Base-by-base conservation (phyloP, 2,113 vertebrate genomes). In the Lasiurus borealis region DNA sequence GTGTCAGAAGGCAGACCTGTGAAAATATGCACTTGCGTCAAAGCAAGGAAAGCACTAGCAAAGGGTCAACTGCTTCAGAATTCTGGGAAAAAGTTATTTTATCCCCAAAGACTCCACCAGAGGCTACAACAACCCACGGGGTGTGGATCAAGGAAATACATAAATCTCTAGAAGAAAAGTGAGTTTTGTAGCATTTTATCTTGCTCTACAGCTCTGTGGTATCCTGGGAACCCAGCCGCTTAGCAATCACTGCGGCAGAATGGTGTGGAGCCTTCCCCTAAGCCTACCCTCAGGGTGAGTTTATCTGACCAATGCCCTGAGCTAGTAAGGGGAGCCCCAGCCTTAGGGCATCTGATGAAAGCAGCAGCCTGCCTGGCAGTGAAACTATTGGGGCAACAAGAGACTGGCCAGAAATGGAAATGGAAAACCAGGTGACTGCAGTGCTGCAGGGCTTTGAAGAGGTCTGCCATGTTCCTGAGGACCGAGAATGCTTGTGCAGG, bases 311-410 rank as follows among this genome's bases (percentile, higher is more conserved):
- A 18, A n/a, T 13, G 29, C 31, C 10, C n/a, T 31, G 1, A 48
- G 12, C 87, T 73, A 40, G 31, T 12, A 10, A 21, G 16, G 21
- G 59, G 50, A 57, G 40, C 36, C 46, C 69, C 19, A 0, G 1
- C 8, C 29, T 21, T 2, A 5, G 18, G 23, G 40, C n/a, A 21
- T 3, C 0, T 78, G 52, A 71, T 29, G 12, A 21, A 48, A 36
- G 15, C 15, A 36, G 57, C n/a, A 29, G 34, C n/a, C 78, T 15
- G 2, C 7, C n/a, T 25, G 34, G 34, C 46, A 44, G 36, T 23
- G 19, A 3, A 0, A 12, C 48, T 31, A 18, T 0, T 2, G 31
- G 34, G n/a, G 25, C n/a, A 11, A 19, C 13, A 18, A 64, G 31
- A 76, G 9, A 18, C 18, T 52, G 57, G 57, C 14, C 3, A 18